A percentile compares a stretch with the other conserved stretches of the same genome.
phyloP scores from a whole-genome alignment of 2,113 vertebrate species.

The Prinia subflava region DNA sequence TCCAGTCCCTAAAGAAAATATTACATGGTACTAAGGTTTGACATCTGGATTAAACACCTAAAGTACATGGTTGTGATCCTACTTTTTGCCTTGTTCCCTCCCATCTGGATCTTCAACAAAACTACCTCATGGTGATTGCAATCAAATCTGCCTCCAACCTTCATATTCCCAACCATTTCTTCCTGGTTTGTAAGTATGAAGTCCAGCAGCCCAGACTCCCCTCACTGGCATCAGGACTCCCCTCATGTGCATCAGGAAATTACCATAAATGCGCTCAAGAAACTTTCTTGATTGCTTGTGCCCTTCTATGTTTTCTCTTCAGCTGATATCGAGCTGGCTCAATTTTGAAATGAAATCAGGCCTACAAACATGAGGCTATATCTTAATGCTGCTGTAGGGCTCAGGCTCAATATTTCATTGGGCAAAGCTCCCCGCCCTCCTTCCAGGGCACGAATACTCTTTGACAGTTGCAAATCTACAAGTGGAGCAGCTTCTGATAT shows the following conservation, averaged over 20 bases:
- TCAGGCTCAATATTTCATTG: neutral
- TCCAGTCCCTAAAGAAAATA: neutral
- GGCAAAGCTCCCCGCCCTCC: neutral
- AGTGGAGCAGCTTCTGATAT: neutral
- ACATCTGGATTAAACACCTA: neutral
- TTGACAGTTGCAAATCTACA: neutral
- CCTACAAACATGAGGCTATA: neutral
- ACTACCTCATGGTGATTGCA: neutral
- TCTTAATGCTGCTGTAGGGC: neutral
- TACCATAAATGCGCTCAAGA: neutral
- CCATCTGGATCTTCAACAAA: neutral
- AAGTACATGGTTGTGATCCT: neutral
- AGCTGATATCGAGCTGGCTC: neutral
- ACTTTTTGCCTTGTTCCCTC: neutral
- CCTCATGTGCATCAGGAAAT: neutral
- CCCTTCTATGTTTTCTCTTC: neutral
- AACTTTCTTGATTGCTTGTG: neutral
- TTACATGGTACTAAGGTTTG: accelerated
- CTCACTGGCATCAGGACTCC: no score
- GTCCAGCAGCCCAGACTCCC: neutral
- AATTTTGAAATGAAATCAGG: neutral
- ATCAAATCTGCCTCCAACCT: neutral
- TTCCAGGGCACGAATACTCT: neutral
- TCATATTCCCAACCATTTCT: no score
- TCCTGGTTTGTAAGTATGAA: neutral